A percentile compares a stretch with the other conserved stretches of the same genome.
phyloP scores from a whole-genome alignment of 2,888 invertebrate genomes.

The Halocaridina rubra region DNA sequence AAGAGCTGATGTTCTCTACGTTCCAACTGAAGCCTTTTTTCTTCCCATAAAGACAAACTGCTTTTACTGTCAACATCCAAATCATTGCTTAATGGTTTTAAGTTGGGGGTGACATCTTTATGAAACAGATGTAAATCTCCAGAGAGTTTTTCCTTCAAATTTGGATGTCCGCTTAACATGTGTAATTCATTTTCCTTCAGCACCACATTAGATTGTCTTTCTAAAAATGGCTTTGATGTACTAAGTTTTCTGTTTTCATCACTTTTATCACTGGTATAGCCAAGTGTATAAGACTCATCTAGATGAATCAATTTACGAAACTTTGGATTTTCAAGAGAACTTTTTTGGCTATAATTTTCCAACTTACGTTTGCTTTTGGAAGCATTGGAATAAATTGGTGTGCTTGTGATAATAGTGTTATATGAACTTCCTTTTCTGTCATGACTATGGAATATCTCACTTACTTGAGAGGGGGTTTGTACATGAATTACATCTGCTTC shows the following conservation, averaged over 20 bases:
- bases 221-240: neutral
- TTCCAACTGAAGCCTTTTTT: neutral
- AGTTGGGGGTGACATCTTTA: neutral
- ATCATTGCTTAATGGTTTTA: neutral
- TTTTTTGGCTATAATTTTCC: too few relatives aligned
- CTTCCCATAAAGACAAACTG: neutral
- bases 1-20: slow-evolving; percentile 35
- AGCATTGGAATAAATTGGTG: too few relatives aligned
- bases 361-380: too few relatives aligned
- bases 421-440: too few relatives aligned
- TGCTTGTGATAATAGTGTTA: too few relatives aligned
- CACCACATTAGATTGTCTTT: neutral
- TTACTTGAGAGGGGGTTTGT: too few relatives aligned
- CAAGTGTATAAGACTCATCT: neutral
- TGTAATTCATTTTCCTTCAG: neutral
- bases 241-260: slow-evolving; percentile 24
- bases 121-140: neutral
- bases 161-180: neutral
- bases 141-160: neutral
- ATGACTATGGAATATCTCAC: too few relatives aligned
- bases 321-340: too few relatives aligned
- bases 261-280: slow-evolving; percentile 40
- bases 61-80: neutral
- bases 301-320: too few relatives aligned
- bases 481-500: too few relatives aligned